A percentile compares a stretch with the other conserved stretches of the same genome.
These are phyloP conservation scores for Australoheros facetus DNA, from an alignment of 2,797 vertebrate species.

Conservation along the genomic window DNA sequence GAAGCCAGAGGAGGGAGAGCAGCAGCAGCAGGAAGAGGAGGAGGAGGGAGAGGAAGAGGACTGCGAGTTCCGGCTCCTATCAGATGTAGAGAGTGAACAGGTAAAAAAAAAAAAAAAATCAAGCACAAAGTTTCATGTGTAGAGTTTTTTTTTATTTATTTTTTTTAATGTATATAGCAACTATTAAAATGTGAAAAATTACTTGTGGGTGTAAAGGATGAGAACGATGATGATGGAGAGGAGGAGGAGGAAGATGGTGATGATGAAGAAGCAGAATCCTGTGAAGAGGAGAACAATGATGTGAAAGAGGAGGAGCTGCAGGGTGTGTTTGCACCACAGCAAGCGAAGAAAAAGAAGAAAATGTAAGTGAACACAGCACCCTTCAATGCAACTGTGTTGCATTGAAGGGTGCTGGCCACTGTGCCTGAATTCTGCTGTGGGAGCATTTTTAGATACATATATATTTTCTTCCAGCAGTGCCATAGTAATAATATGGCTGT, in stretches of 20 bases:
- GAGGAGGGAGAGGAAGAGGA: slow-evolving; percentile 81
- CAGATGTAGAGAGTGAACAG: slow-evolving; percentile 87
- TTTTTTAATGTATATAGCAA: too few species aligned
- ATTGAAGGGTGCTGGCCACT: background rate
- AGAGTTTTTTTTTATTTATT: background rate
- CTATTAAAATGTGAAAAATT: background rate
- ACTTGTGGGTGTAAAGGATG: slow-evolving; percentile 63
- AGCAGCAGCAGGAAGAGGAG: slow-evolving; percentile 62
- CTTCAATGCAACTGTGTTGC: fast-evolving
- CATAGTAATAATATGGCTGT: too few species aligned
- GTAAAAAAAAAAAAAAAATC: slow-evolving; percentile 62
- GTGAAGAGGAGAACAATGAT: slow-evolving; percentile 46
- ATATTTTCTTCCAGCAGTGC: background rate
- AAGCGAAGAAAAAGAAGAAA: slow-evolving; percentile 85
- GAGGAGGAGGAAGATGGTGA: slow-evolving; percentile 48
- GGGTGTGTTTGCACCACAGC: slow-evolving; percentile 75
- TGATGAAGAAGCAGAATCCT: slow-evolving; percentile 41
- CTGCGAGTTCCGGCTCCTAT: slow-evolving; percentile 89
- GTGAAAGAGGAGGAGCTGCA: slow-evolving; percentile 85
- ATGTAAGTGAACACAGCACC: slow-evolving; percentile 76
- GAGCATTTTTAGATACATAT: background rate
- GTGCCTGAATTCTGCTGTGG: background rate
- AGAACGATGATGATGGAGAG: slow-evolving; percentile 47
- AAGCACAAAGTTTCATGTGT: background rate
- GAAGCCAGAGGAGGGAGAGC: slow-evolving; percentile 71